Percentiles rank a stretch among this genome's conserved stretches.
phyloP scores from a whole-genome alignment of 1,140 invertebrate species.

The Drosophila malerkotliana region DNA sequence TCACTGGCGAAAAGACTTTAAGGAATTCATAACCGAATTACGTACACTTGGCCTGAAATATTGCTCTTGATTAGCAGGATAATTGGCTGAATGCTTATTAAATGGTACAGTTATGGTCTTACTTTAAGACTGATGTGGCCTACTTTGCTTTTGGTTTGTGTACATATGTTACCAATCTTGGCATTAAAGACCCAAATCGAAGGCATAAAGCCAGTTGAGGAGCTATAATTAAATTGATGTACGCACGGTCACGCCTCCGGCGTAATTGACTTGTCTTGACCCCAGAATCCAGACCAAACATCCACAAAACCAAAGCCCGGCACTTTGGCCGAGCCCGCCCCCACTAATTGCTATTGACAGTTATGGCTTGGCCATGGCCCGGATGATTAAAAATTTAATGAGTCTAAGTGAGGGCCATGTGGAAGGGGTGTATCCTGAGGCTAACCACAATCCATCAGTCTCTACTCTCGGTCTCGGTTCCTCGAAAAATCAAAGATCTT shows the following conservation, averaged over 20 bases:
- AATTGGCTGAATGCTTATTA: background rate
- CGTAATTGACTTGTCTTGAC: slow-evolving; percentile 52
- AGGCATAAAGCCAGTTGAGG: slow-evolving; percentile 28
- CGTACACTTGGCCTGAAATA: background rate
- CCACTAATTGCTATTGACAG: slow-evolving; percentile 72
- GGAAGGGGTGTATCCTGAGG: slow-evolving; percentile 11
- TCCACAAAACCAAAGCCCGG: slow-evolving; percentile 6
- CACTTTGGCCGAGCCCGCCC: slow-evolving; percentile 13
- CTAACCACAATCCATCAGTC: slow-evolving; percentile 37
- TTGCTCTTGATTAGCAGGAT: background rate
- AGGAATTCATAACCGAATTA: background rate
- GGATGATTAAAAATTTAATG: slow-evolving; percentile 72
- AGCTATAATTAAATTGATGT: slow-evolving; percentile 66
- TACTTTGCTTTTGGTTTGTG: background rate
- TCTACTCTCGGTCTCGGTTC: slow-evolving; percentile 4
- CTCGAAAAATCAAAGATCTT: slow-evolving; percentile 44
- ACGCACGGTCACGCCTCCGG: slow-evolving; percentile 39
- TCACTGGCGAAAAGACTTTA: slow-evolving; percentile 1
- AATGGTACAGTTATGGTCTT: background rate
- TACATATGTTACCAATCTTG: background rate
- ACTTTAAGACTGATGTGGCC: background rate
- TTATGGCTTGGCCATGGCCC: slow-evolving; percentile 38
- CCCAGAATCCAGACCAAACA: slow-evolving; percentile 31
- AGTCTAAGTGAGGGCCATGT: slow-evolving; percentile 17
- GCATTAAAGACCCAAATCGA: background rate